Percentiles rank a stretch among this genome's conserved stretches.
phyloP scores from a whole-genome alignment of 2,797 vertebrate species.

The Halcyon leucocephala region DNA sequence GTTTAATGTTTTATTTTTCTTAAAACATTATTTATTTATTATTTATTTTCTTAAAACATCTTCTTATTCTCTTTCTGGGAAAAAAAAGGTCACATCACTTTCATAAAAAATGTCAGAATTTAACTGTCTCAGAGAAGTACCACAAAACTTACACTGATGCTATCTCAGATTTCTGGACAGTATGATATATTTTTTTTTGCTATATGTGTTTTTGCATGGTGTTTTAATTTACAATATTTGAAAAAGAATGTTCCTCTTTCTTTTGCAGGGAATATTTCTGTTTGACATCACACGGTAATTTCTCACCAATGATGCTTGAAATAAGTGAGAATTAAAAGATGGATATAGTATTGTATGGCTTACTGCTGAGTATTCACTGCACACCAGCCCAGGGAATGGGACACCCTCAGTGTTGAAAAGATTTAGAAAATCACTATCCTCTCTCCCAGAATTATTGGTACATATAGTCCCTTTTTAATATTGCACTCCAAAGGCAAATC shows the following conservation, averaged over 20 bases:
- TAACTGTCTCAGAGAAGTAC: not conserved
- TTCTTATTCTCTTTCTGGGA: not conserved
- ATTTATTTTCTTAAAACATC: too few relatives aligned
- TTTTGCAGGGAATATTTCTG: not conserved
- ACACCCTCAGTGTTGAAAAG: not conserved
- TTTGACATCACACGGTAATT: not conserved
- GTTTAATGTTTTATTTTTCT: not conserved
- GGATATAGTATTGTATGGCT: not conserved
- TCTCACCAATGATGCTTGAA: not conserved
- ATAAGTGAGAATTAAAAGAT: not conserved
- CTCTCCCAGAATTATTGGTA: not conserved
- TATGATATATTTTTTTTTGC: fast-evolving
- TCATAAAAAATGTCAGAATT: not conserved
- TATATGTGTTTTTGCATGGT: not conserved
- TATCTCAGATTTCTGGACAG: not conserved
- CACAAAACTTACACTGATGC: not conserved
- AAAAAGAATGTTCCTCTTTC: not conserved
- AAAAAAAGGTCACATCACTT: not conserved
- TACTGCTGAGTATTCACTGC: not conserved
- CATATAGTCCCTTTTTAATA: not conserved
- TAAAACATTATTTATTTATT: not conserved
- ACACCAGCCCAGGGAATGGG: not conserved
- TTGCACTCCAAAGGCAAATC: not conserved
- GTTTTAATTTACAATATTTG: not conserved
- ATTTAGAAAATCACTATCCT: not conserved